Evolutionary conservation across 2,888 invertebrate species (phyloP), one percentile per base, ranked within the genome.

Genomic region (Geophilus truncorum): DNA sequence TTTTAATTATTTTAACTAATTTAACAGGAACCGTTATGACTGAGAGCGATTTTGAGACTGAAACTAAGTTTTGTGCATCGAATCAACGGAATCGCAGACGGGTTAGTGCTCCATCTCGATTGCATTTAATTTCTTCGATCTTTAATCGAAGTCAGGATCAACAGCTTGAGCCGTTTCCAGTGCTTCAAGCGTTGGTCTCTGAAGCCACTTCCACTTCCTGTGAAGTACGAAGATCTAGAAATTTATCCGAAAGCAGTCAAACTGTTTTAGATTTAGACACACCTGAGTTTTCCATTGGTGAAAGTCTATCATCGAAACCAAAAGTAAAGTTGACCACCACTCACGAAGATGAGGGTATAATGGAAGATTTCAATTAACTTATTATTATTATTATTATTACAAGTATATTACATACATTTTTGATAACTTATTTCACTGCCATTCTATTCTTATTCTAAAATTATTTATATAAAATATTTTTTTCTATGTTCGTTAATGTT

Each of bases 1-100:
- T 12, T 45, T 45, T 45, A 4, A 15, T 45, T 45, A 7, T 45
- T 12, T 45, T 18, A 45, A 45, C n/a, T n/a, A n/a, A n/a, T n/a
- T n/a, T 6, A 45, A 45, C 12, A 81, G 81, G 81, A 28, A 80
- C 81, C 21, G 62, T 81, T 10, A 80, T 81, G 80, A 77, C 76
- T 62, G 81, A 81, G 15, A 80, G 81, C 51, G 81, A 81, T 51
- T 2, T 75, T 15, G 81, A 81, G 70, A 12, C 62, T 9, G 79
- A 79, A 32, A 62, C 62, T 9, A 28, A 2, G 4, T 78, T 78
- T 23, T 57, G 18, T 18, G 0, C 36, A 21, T 28, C 28, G 25
- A 30, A 23, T 9, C 23, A 30, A 18, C 30, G 79, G 62, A 79
- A 62, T 15, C 79, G 79, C 18, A 75, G 76, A n/a, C 78, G 78